Percentiles rank a stretch among this genome's conserved stretches.
Evolutionary conservation across 2,113 vertebrate genomes (phyloP).

Genomic region (Blennius ocellaris): DNA sequence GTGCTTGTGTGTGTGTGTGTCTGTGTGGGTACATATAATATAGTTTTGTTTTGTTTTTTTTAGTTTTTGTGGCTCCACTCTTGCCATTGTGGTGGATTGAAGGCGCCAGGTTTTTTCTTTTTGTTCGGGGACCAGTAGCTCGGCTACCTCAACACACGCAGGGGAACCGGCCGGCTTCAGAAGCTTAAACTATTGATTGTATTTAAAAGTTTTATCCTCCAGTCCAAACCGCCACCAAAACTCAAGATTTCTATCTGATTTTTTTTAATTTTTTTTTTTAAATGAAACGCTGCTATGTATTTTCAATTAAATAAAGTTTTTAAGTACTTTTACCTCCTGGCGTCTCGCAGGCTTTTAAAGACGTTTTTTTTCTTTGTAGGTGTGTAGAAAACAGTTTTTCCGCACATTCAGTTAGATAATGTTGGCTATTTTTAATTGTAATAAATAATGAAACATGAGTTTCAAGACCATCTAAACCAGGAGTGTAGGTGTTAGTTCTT

Average conservation of each 20-base stretch:
- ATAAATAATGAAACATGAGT: too few species aligned
- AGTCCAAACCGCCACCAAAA: constrained; percentile 57
- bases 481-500: too few species aligned
- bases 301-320: constrained; percentile 89
- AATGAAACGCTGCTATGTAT: constrained; percentile 92
- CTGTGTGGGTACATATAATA: constrained; percentile 1
- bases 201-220: constrained; percentile 69
- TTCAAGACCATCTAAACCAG: too few species aligned
- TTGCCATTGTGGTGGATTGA: constrained; percentile 51
- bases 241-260: constrained; percentile 62
- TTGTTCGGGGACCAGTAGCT: constrained; percentile 69
- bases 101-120: constrained; percentile 37
- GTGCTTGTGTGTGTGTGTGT: constrained; percentile 19
- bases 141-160: constrained; percentile 59
- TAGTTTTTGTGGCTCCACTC: constrained; percentile 8
- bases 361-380: too few species aligned
- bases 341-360: too few species aligned
- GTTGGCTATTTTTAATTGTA: too few species aligned
- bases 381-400: too few species aligned
- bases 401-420: too few species aligned
- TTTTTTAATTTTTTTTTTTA: constrained; percentile 68
- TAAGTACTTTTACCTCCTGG: constrained; percentile 40
- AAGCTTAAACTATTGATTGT: constrained; percentile 81
- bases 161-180: constrained; percentile 73
- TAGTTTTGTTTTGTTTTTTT: background rate